These are phyloP conservation scores for Zoroaster sp. DNA, from an alignment of 53 echinoderm and acorn worm species.

Conservation along the genomic window DNA sequence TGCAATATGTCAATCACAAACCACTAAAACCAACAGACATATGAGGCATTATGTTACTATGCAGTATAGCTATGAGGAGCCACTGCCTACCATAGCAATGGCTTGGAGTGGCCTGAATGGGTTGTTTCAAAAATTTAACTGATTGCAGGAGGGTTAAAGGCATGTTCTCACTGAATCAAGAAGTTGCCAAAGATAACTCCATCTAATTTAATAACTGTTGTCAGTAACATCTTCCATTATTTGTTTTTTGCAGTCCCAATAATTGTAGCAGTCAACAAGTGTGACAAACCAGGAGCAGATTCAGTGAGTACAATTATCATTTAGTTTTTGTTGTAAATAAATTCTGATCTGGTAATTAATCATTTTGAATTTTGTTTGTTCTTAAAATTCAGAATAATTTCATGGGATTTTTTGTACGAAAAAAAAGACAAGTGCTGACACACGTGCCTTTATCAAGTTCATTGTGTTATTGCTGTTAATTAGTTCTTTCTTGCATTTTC, in stretches of 20 bases:
- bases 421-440: neutral
- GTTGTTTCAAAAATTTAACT: too few relatives aligned
- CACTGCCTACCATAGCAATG: too few relatives aligned
- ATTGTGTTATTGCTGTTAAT: neutral
- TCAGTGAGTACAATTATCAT: constrained; percentile 68
- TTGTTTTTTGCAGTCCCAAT: constrained; percentile 81
- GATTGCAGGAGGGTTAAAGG: too few relatives aligned
- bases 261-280: constrained; percentile 96
- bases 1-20: too few relatives aligned
- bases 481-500: neutral
- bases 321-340: neutral
- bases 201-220: too few relatives aligned
- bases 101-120: too few relatives aligned
- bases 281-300: constrained; percentile 92
- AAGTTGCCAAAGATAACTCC: too few relatives aligned
- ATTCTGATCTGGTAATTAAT: neutral
- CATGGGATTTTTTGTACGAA: neutral
- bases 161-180: too few relatives aligned
- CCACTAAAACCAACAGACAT: too few relatives aligned
- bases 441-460: neutral
- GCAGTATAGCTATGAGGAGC: too few relatives aligned
- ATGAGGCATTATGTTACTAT: too few relatives aligned
- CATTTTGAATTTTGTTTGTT: neutral
- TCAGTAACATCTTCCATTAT: too few relatives aligned
- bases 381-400: neutral